Evolutionary conservation across 2,888 invertebrate genomes (phyloP), one percentile per base, ranked within the genome.

Genomic region (Pyrgus malvae): DNA sequence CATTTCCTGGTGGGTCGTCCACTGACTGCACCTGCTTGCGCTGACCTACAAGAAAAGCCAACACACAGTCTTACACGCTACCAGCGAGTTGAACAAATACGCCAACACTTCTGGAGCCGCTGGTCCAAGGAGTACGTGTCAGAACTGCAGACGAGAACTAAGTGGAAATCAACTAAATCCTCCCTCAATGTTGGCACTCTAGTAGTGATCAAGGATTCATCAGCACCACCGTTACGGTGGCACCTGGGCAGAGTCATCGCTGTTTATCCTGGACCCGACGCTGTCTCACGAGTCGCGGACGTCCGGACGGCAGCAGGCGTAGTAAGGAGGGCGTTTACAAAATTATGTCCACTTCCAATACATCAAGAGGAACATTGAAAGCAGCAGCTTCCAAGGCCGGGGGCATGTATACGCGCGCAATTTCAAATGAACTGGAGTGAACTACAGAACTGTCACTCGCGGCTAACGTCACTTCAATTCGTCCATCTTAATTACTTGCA

Each of bases 1-100:
- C 74, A 75, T 46, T 71, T 74, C 57, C 58, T 76, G 17, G 40
- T 57, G 12, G 53, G 57, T 44, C 54, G 54, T 14, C 41, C 46
- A 8, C 29, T 37, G 40, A 61, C 27, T 17, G 33, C 44, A 41
- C 51, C 53, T 8, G 55, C 31, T 7, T 29, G 12, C 41, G 69
- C 62, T 49, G 60, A 42, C 31, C 51, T 42, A 1, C 6, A 9
- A 16, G 16, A 25, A 0, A 48, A 48, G 37, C 48, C 37, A 8
- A 12, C 21, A 5, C 27, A 41, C 12, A 63, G 12, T 0, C 53
- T 59, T 1, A 38, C 45, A 12, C 50, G 57, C 8, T 58, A 56
- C 31, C 55, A 60, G n/a, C 49, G 56, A n/a, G 27, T 65, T 2
- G 62, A 63, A 19, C 63, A 66, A 25, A 51, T 65, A 6, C 48